Base-by-base conservation (phyloP, 1,140 invertebrate genomes). In the Drosophila bocki region DNA sequence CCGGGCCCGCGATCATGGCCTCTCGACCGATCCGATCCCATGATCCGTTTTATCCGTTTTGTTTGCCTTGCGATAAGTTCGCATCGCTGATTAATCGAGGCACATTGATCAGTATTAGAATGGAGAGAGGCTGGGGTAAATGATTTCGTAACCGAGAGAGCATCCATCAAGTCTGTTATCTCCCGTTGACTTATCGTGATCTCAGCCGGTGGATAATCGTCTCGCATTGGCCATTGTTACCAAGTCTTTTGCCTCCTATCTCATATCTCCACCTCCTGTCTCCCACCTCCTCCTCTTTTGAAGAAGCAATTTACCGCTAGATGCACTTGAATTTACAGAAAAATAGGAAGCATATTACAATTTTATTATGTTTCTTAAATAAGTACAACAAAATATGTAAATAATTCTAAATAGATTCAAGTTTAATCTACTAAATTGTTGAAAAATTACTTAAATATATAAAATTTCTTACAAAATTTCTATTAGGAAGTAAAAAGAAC, bases 121-220 rank as follows among this genome's bases (percentile, higher is more conserved):
- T 26, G 60, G 37, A 11, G 19, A 13, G 7, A 39, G 41, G 15
- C 9, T 8, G 29, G 45, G 12, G 47, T 45, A 58, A 71, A 58
- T 50, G 67, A 71, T 71, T 48, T 32, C 15, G 35, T 42, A 59
- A 59, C 29, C 51, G 4, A 35, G 2, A 19, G 33, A 58, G 69
- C 67, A 71, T 72, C 65, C 26, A 71, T 71, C 67, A 69, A 56
- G 17, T 44, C 29, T 39, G 48, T 45, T 54, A 70, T 69, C 68
- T 57, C 2, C 33, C 26, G 37, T 53, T 69, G 29, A 68, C 47
- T 68, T 42, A 65, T 65, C 45, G 60, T 42, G 65, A 68, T 68
- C 60, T 50, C 11, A 42, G 37, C 8, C 13, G 12, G 15, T 35
- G 65, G 60, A 68, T 68, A 68, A 64, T 64, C 35, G 37, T 32